Conservation (phyloP, 2,113 vertebrate species). For the Crotalus viridis region DNA sequence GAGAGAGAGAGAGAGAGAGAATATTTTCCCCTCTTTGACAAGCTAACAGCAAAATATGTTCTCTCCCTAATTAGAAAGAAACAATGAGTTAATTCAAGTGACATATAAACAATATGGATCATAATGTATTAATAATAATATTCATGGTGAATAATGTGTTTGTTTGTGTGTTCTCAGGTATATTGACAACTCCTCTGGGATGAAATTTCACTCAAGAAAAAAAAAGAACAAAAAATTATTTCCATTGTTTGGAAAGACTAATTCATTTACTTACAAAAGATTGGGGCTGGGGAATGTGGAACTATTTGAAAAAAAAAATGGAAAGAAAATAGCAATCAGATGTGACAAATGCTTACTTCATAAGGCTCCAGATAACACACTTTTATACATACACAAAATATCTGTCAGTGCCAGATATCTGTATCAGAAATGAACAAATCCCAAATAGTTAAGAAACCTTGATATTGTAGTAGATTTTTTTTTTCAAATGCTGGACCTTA, state of each 20-base stretch:
- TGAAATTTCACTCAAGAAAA: slow-evolving; percentile 18
- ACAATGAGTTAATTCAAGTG: slow-evolving; percentile 34
- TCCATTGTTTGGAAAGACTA: neutral
- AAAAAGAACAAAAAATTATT: slow-evolving; percentile 8
- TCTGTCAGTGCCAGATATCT: neutral
- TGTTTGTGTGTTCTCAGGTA: neutral
- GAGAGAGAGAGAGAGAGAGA: no score
- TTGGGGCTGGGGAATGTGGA: neutral
- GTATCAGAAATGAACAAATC: neutral
- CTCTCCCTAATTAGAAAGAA: slow-evolving; percentile 23
- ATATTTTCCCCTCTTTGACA: neutral
- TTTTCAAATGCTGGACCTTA: neutral
- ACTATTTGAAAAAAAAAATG: neutral
- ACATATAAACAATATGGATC: neutral
- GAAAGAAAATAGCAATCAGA: neutral
- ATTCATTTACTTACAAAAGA: neutral
- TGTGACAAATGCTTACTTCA: neutral
- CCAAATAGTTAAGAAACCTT: neutral
- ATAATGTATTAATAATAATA: neutral
- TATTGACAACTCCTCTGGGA: neutral
- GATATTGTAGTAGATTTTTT: neutral
- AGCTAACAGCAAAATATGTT: neutral
- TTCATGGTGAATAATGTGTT: neutral
- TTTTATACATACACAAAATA: neutral
- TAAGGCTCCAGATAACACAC: neutral